Base-by-base conservation (phyloP, 1,140 invertebrate genomes). In the Akabosia matsudoensis region DNA sequence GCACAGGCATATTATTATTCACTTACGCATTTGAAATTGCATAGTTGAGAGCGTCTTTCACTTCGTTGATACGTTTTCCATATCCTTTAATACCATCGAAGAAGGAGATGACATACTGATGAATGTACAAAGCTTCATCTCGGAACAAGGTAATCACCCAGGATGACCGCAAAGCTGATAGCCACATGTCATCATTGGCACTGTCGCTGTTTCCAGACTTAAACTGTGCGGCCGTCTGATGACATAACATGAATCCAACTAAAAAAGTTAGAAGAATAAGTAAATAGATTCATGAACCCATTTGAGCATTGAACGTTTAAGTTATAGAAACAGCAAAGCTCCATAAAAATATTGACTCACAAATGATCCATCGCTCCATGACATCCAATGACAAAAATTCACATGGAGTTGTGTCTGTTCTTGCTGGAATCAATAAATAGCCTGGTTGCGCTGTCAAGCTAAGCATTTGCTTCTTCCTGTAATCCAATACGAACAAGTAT, bases 41-140 rank as follows among this genome's bases (percentile, higher is more conserved):
- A 83, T 92, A 91, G 84, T 88, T 94, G 82, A 96, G 95, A 78
- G 93, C 93, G 78, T 99, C 97, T 85, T 97, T 98, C 0, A 99
- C 92, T 86, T 98, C 96, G 0, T 91, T 92, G 51, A 97, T 91
- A 78, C 93, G 86, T 84, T 98, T 98, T 67, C 92, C 90, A 83
- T 96, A 96, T 0, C 96, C 96, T 87, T 99, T 99, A 30, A 98
- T 91, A 7, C 91, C 89, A 84, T 99, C 97, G 85, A 99, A 98
- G 84, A 94, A 98, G 45, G 88, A 87, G 83, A 94, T 93, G 78
- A 99, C 92, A 82, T 97, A 98, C 28, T 93, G 90, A 86, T 99
- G 97, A 77, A 97, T 96, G 82, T 96, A 92, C 72, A 99, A 89
- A 0, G 98, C 95, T 88, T 99, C 98, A 88, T 99, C 98, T 71